Conservation (phyloP, 2,113 vertebrate genomes). For the Phasianus colchicus region DNA sequence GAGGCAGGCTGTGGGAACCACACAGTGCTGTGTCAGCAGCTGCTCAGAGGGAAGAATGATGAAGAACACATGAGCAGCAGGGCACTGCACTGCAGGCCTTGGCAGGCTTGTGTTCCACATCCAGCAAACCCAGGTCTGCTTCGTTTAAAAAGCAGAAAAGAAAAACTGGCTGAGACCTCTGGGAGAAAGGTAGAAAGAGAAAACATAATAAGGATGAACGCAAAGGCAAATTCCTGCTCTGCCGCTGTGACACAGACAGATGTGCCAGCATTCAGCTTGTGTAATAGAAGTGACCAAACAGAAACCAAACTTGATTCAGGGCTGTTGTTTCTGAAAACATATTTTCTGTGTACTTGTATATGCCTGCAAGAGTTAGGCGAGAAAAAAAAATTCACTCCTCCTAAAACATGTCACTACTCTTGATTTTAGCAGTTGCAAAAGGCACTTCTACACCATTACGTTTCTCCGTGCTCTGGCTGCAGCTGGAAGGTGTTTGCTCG, state of each 20-base stretch:
- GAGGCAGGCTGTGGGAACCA: neutral
- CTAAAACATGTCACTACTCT: neutral
- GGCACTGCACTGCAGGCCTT: neutral
- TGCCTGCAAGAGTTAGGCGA: neutral
- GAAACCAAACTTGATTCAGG: neutral
- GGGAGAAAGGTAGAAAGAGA: neutral
- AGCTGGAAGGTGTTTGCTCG: neutral
- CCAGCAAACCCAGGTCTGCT: neutral
- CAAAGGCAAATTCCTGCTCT: neutral
- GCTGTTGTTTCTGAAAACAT: neutral
- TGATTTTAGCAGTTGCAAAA: neutral
- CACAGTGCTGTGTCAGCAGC: neutral
- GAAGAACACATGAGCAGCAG: neutral
- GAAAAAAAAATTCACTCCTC: neutral
- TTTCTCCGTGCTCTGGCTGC: neutral
- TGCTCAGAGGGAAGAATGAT: rapidly evolving
- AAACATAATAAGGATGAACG: neutral
- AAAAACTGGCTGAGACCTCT: neutral
- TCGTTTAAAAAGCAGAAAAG: neutral
- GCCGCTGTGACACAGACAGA: neutral
- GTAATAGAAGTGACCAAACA: neutral
- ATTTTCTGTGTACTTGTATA: neutral
- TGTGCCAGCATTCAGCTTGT: neutral
- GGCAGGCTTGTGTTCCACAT: neutral
- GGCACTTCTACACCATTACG: neutral